These are phyloP conservation scores for Elachura formosa DNA, from an alignment of 2,113 vertebrate species.

Conservation along the genomic window DNA sequence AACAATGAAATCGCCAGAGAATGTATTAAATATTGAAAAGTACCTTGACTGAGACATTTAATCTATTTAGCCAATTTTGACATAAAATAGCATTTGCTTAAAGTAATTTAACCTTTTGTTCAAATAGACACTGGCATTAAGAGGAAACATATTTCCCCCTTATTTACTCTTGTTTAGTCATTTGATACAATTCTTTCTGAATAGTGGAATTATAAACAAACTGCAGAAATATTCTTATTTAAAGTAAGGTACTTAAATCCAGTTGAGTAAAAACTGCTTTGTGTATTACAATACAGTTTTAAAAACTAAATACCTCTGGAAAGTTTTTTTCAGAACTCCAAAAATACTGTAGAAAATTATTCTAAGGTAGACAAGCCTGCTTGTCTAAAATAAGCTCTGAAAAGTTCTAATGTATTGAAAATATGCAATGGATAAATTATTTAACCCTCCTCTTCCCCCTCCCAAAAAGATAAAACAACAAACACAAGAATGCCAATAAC, in stretches of 20 bases:
- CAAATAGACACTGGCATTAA: background rate
- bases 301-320: background rate
- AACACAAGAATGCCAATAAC: background rate
- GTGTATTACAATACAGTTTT: background rate
- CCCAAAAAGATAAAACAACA: background rate
- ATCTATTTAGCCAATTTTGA: background rate
- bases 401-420: background rate
- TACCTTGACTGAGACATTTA: background rate
- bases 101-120: background rate
- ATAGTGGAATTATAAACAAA: background rate
- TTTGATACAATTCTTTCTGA: background rate
- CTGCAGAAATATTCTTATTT: background rate
- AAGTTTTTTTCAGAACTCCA: background rate
- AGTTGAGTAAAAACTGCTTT: background rate
- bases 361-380: background rate
- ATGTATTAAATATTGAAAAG: background rate
- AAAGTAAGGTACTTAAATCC: background rate
- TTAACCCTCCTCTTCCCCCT: fast-evolving
- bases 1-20: background rate
- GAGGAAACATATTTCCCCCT: background rate
- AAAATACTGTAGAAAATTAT: background rate
- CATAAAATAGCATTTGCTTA: background rate
- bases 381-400: background rate
- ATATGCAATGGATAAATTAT: background rate
- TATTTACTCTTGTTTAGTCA: background rate